Evolutionary conservation across 2,888 invertebrate species (phyloP), one percentile per base, ranked within the genome.

Genomic region (Masnerella sp.): DNA sequence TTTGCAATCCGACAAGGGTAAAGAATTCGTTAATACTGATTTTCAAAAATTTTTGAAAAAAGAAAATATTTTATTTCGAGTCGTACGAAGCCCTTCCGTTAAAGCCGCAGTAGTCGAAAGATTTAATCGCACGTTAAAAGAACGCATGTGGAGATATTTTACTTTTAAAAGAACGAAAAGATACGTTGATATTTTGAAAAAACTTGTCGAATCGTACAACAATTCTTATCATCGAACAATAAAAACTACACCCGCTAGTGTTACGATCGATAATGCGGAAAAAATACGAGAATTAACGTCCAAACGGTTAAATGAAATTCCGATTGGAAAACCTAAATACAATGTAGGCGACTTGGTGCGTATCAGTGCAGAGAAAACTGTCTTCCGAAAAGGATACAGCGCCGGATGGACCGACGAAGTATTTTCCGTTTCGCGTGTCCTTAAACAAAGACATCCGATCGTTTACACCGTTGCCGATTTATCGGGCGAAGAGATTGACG

Each of bases 181-280:
- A 7, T 85, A 82, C 61, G 61, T 81, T 5, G 77, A 81, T 52
- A 69, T 82, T 11, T 52, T 84, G 32, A 65, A 74, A 20, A 38
- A 75, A 2, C 25, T 83, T 32, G 47, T 81, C 5, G 5, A 51
- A 5, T 62, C 51, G 0, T 51, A 36, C 78, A 2, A 68, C 75
- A 32, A 12, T 5, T 38, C 78, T 0, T 18, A 75, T 49, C 49
- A 51, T 36, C 5, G n/a, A 12, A 51, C 34, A 1, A 51, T 20
- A 7, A 51, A 74, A 18, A 58, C 36, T 30, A 18, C 25, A 2
- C 49, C 67, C 5, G 45, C 32, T 1, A 4, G 5, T 3, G 58
- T 67, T 0, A 67, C 34, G 4, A 11, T 56, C 5, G n/a, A 58
- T 1, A 67, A 28, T 14, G 67, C 49, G 0, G n/a, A 20, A 1